Percentiles rank a stretch among this genome's conserved stretches.
Evolutionary conservation across 2,888 invertebrate genomes (phyloP).

Genomic region (Drosophila koepferae): DNA sequence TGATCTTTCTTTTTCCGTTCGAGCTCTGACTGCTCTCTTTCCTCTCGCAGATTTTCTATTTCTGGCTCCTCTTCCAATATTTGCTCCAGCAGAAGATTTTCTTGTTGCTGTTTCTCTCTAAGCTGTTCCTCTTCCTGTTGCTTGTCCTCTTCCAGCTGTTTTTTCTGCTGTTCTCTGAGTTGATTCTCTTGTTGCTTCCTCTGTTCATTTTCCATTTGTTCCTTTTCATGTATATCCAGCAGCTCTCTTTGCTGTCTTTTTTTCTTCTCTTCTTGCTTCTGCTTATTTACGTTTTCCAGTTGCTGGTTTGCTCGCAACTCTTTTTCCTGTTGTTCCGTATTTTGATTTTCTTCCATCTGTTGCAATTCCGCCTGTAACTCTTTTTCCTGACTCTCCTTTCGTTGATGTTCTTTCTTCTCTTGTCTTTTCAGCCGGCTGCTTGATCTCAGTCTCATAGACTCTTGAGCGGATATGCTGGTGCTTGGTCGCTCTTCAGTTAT

Average conservation of each 20-base stretch:
- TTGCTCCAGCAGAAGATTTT: neutral
- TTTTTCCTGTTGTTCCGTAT: neutral
- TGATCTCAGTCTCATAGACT: neutral
- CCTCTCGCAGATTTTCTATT: neutral
- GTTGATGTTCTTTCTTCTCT: neutral
- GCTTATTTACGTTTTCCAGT: neutral
- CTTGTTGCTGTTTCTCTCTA: neutral
- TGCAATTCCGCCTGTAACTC: neutral
- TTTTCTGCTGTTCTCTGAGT: neutral
- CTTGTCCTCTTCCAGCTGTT: neutral
- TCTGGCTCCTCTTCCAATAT: neutral
- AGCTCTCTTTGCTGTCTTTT: neutral
- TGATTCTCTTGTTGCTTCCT: neutral
- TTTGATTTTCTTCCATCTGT: neutral
- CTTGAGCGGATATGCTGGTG: conserved; percentile 4
- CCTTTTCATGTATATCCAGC: neutral
- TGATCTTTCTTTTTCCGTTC: neutral
- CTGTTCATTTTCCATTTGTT: neutral
- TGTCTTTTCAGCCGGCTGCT: neutral
- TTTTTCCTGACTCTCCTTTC: neutral
- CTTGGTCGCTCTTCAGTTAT: conserved; percentile 13
- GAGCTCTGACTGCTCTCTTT: neutral
- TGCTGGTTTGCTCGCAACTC: neutral
- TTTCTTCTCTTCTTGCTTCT: neutral
- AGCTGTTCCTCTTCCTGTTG: neutral